Evolutionary conservation across 2,888 invertebrate genomes (phyloP), one percentile per base, ranked within the genome.

Genomic region (Apoderus coryli): DNA sequence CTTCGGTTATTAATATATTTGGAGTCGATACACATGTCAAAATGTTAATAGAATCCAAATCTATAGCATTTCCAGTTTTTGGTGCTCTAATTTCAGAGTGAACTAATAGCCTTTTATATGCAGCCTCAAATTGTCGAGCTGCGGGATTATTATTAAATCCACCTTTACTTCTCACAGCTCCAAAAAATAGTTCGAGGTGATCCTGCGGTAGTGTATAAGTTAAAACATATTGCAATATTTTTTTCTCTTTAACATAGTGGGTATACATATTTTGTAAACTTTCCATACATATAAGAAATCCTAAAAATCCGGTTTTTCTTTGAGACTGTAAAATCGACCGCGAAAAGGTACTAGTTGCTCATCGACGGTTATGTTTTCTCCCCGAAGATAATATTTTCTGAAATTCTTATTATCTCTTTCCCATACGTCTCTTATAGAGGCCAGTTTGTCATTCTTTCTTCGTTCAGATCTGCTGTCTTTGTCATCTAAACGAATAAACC

Each of bases 11-110:
- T n/a, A 19, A 19, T 7, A 19, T n/a, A 7, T 19, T 19, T 7
- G 19, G 19, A 7, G 6, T n/a, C n/a, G 19, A 19, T 7, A 6
- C 19, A 19, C 19, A 19, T 19, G 19, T 19, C n/a, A 19, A 19
- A 19, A 19, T 19, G 6, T 6, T n/a, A 19, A 19, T 19, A n/a
- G 19, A 19, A 7, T 19, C 19, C 19, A 19, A 19, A n/a, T 19
- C 7, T 7, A 19, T n/a, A 19, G 19, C 19, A n/a, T 19, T 19
- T n/a, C 19, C 19, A 7, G 19, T 19, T 6, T 6, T 19, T 19
- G 19, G n/a, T n/a, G 19, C 19, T 19, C 19, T 19, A 19, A 19
- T 19, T 19, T 19, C 19, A n/a, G 19, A 19, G n/a, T 19, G 19
- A 19, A 19, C 19, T n/a, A 19, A 19, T 19, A 19, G n/a, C n/a